Evolutionary conservation across 23 tunicate genomes (phyloP).

Genomic region (Styela clava): DNA sequence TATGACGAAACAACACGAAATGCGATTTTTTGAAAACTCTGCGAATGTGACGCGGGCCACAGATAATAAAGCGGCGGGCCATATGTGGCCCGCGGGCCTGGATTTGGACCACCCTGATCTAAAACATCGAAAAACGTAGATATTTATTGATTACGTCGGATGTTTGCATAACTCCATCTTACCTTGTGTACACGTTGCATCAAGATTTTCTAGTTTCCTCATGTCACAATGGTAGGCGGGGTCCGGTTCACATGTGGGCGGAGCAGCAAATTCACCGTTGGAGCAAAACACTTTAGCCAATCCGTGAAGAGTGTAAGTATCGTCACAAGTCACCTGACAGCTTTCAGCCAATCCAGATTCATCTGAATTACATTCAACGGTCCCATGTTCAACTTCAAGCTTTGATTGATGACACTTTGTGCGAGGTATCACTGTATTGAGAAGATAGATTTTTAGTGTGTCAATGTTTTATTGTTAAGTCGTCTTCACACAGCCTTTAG

Average conservation of each 20-base stretch:
- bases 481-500: too few relatives aligned
- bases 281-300: not conserved
- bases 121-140: too few relatives aligned
- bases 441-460: too few relatives aligned
- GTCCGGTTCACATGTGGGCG: not conserved
- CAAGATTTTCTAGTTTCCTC: not conserved
- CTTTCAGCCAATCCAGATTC: not conserved
- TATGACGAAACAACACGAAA: too few relatives aligned
- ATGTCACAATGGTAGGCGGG: not conserved
- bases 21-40: too few relatives aligned
- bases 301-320: not conserved
- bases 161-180: too few relatives aligned
- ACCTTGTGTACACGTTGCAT: not conserved
- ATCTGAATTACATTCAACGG: not conserved
- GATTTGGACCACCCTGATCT: too few relatives aligned
- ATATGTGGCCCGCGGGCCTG: too few relatives aligned
- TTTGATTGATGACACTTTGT: not conserved
- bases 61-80: too few relatives aligned
- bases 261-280: not conserved
- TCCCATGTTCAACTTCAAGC: not conserved
- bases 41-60: too few relatives aligned
- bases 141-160: too few relatives aligned
- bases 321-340: not conserved
- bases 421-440: not conserved
- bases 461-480: too few relatives aligned